Evolutionary conservation across 2,797 vertebrate species (phyloP).

Genomic region (Orientallactaga sibirica): DNA sequence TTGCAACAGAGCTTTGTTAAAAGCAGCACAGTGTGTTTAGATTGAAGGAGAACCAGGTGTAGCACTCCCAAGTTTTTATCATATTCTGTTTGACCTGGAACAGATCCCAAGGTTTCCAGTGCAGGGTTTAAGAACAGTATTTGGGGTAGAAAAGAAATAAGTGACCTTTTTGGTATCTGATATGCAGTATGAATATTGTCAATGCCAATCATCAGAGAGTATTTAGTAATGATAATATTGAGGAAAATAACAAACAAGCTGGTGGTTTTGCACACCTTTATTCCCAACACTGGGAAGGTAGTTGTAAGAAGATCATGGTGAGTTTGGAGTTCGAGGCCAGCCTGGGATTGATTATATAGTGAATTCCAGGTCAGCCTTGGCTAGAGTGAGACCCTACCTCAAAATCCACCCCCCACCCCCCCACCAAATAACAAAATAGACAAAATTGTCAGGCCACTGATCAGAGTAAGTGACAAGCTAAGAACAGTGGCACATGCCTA

Average conservation of each 20-base stretch:
- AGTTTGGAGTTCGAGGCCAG: too few species aligned
- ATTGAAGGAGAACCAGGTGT: background rate
- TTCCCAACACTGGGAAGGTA: too few species aligned
- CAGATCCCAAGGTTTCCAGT: background rate
- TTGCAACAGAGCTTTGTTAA: background rate
- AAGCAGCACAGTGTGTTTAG: background rate
- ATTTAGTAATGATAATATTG: background rate
- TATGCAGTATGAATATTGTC: background rate
- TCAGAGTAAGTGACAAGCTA: background rate
- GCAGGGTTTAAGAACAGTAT: background rate
- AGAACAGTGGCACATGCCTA: too few species aligned
- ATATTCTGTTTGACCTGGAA: background rate
- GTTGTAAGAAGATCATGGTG: too few species aligned
- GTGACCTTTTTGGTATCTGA: background rate
- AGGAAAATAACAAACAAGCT: background rate
- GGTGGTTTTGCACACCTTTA: too few species aligned
- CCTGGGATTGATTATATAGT: too few species aligned
- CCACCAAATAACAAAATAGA: background rate
- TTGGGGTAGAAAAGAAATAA: slow-evolving; percentile 8
- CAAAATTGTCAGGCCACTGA: background rate
- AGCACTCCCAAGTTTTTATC: background rate
- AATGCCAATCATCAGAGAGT: background rate
- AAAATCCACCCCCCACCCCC: too few species aligned
- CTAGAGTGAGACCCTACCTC: too few species aligned
- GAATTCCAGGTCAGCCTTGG: too few species aligned